Percentiles rank a stretch among this genome's conserved stretches.
Conservation (phyloP, 2,888 invertebrate genomes). For the Spodoptera picta region DNA sequence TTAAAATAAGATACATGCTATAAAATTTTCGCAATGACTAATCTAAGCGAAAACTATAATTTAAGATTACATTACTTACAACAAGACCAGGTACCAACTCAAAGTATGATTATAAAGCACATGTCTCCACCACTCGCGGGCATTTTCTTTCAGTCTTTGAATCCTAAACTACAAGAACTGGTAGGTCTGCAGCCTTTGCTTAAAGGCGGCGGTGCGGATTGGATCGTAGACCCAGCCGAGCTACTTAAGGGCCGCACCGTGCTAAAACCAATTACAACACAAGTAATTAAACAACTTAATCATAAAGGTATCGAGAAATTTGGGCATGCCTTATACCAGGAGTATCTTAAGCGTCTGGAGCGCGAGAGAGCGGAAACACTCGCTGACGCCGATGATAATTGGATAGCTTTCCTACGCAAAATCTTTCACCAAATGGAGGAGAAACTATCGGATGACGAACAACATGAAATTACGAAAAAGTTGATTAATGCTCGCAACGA, state of each 20-base stretch:
- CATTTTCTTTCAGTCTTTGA: conserved; percentile 82
- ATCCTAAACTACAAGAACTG: conserved; percentile 69
- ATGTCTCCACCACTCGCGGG: conserved; percentile 76
- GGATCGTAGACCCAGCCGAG: conserved; percentile 77
- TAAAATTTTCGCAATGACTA: conserved; percentile 57
- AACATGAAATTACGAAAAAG: conserved; percentile 64
- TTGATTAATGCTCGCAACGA: conserved; percentile 70
- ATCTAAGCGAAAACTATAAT: conserved; percentile 74
- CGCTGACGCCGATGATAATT: conserved; percentile 66
- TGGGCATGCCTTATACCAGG: conserved; percentile 64
- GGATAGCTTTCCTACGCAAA: conserved; percentile 61
- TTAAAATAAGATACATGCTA: conserved; percentile 7
- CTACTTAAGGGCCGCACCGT: conserved; percentile 72
- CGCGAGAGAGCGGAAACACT: conserved; percentile 64
- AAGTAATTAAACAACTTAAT: conserved; percentile 69
- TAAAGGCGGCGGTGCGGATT: conserved; percentile 78
- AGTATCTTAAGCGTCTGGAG: conserved; percentile 64
- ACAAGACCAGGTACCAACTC: conserved; percentile 78
- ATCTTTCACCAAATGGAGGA: too few relatives aligned
- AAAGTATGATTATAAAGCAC: conserved; percentile 73
- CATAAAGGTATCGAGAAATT: conserved; percentile 69
- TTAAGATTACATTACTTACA: conserved; percentile 75
- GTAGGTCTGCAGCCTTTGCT: conserved; percentile 80
- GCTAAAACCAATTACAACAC: conserved; percentile 72
- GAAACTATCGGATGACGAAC: conserved; percentile 45